Evolutionary conservation across 2,888 invertebrate species (phyloP).

Genomic region (Pyralis farinalis): DNA sequence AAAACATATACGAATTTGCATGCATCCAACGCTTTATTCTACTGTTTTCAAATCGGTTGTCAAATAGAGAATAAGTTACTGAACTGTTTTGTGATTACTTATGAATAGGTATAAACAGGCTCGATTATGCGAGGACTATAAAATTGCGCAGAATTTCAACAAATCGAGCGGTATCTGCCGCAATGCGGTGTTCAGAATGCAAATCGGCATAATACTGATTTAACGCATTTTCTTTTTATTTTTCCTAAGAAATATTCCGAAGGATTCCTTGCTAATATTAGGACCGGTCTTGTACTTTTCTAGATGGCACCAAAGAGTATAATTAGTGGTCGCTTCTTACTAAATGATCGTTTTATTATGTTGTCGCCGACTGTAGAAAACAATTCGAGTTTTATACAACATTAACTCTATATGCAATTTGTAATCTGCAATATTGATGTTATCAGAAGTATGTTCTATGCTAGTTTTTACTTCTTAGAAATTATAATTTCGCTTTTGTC

Average conservation of each 20-base stretch:
- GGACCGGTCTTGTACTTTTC: not conserved
- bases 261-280: not conserved
- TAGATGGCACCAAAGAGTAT: not conserved
- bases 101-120: not conserved
- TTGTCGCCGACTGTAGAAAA: not conserved
- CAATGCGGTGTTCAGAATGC: conserved; percentile 10
- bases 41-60: too few relatives aligned
- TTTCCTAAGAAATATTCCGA: not conserved
- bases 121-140: not conserved
- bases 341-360: not conserved
- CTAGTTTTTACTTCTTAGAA: too few relatives aligned
- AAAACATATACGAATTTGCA: too few relatives aligned
- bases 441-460: too few relatives aligned
- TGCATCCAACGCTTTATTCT: too few relatives aligned
- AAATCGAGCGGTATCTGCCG: conserved; percentile 2
- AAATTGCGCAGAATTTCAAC: not conserved
- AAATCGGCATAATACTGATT: conserved; percentile 3
- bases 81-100: too few relatives aligned
- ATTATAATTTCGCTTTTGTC: too few relatives aligned
- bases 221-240: conserved; percentile 1
- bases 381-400: too few relatives aligned
- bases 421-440: too few relatives aligned
- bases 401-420: too few relatives aligned
- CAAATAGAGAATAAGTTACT: too few relatives aligned
- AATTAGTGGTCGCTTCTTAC: not conserved